phyloP scores from a whole-genome alignment of 2,113 vertebrate species.

The Odobenus rosmarus region DNA sequence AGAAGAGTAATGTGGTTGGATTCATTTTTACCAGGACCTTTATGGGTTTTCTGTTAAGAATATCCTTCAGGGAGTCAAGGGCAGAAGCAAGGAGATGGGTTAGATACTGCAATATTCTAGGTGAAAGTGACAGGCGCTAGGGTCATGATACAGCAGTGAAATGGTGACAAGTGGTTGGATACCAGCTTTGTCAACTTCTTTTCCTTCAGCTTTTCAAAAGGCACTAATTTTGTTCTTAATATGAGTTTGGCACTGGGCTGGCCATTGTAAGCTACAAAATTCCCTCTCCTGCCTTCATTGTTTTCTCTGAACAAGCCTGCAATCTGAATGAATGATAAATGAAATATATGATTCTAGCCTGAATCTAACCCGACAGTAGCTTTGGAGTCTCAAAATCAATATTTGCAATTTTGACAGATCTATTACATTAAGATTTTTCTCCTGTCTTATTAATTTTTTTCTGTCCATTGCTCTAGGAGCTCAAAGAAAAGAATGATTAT shows the following conservation, averaged over 20 bases:
- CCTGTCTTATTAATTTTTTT: not conserved
- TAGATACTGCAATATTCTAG: not conserved
- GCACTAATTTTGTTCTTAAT: not conserved
- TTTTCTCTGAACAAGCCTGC: not conserved
- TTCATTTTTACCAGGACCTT: not conserved
- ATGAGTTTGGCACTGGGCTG: not conserved
- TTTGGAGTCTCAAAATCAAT: slow-evolving; percentile 37
- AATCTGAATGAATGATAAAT: not conserved
- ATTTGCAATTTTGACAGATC: slow-evolving; percentile 68
- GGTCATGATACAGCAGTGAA: not conserved
- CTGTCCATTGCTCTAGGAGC: not conserved
- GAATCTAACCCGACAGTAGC: slow-evolving; percentile 50
- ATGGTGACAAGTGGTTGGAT: not conserved
- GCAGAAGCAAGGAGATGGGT: not conserved
- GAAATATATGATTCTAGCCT: not conserved
- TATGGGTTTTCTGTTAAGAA: not conserved
- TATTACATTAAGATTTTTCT: slow-evolving; percentile 46
- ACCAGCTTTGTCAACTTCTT: not conserved
- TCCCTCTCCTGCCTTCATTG: not conserved
- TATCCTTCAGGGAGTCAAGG: not conserved
- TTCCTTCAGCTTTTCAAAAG: not conserved
- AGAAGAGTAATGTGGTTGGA: not conserved
- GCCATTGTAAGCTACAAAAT: not conserved
- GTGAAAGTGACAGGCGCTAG: not conserved
- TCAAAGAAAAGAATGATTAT: not conserved